Conservation (phyloP, 2,888 invertebrate species). For the Neria commutata region DNA sequence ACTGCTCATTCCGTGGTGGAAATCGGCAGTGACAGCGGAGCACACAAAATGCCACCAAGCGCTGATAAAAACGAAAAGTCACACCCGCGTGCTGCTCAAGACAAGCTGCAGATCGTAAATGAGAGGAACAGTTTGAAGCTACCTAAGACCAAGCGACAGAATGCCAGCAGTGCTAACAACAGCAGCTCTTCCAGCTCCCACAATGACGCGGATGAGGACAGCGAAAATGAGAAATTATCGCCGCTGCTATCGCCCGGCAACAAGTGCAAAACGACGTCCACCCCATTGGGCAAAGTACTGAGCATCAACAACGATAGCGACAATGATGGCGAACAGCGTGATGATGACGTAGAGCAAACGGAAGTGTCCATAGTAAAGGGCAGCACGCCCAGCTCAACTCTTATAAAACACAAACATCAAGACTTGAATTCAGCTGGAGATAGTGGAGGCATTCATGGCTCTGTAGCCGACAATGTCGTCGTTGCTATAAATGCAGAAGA, state of each 20-base stretch:
- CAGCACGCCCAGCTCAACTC: constrained; percentile 23
- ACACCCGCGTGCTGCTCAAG: constrained; percentile 43
- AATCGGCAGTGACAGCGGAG: constrained; percentile 31
- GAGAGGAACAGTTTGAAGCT: constrained; percentile 63
- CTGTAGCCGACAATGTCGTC: constrained; percentile 17
- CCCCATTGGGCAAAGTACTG: constrained; percentile 38
- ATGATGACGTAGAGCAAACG: constrained; percentile 8
- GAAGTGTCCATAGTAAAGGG: constrained; percentile 23
- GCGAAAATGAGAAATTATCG: constrained; percentile 82
- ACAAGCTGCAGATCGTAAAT: constrained; percentile 68
- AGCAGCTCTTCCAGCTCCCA: constrained; percentile 30
- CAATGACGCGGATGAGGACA: constrained; percentile 71
- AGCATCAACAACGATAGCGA: constrained; percentile 8
- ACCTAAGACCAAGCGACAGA: constrained; percentile 19
- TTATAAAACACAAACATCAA: constrained; percentile 34
- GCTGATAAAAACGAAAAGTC: constrained; percentile 16
- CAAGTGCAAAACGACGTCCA: constrained; percentile 36
- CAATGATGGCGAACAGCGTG: not conserved
- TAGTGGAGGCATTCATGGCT: too few relatives aligned
- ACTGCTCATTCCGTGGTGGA: constrained; percentile 37
- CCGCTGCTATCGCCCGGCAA: constrained; percentile 67
- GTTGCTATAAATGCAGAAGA: constrained; percentile 65
- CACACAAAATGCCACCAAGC: constrained; percentile 19
- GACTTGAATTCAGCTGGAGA: constrained; percentile 26
- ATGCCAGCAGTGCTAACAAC: constrained; percentile 24